Evolutionary conservation across 2,888 invertebrate species (phyloP), one percentile per base, ranked within the genome.

Genomic region (Pinctada fucata): DNA sequence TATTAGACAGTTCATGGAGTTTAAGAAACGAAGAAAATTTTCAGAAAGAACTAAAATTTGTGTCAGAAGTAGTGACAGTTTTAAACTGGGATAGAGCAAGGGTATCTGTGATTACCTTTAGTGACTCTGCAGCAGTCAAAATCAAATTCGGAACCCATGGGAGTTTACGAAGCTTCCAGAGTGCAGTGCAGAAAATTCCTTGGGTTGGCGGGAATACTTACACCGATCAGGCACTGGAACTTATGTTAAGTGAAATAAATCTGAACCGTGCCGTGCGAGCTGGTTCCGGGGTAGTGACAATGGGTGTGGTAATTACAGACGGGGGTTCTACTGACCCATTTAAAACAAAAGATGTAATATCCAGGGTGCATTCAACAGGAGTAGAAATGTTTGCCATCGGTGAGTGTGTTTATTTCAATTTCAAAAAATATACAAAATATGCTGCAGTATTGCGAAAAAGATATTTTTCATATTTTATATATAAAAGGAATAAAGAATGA

Each of bases 301-400:
- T 76, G 1, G 70, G 76, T 8, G 76, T 76, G 2, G 58, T 76
- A 3, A 51, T 76, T 4, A 76, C 76, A 3, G 76, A 76, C 8
- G 76, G 76, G 3, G 76, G 71, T 3, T 76, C 76, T 31, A 76
- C 76, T 6, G 71, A 76, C 58, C 76, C 76, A 1, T 76, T 71
- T 65, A 76, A 66, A 47, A 64, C 71, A 13, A 68, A 76, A 51
- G 65, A 64, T 5, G 71, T 76, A 13, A 68, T 71, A 3, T 65
- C 52, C n/a, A 51, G 45, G 51, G 65, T 76, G n/a, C 76, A 71
- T 50, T 51, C 52, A 31, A 49, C 58, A 45, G 51, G 73, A 47
- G 64, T 76, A 64, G 71, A 71, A 31, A 71, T 76, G 76, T 76
- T 65, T 50, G 76, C 76, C 45, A 76, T 76, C 13, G 76, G 76